These are phyloP conservation scores for Hiodon tergisus DNA, from an alignment of 2,113 vertebrate species.

Conservation along the genomic window DNA sequence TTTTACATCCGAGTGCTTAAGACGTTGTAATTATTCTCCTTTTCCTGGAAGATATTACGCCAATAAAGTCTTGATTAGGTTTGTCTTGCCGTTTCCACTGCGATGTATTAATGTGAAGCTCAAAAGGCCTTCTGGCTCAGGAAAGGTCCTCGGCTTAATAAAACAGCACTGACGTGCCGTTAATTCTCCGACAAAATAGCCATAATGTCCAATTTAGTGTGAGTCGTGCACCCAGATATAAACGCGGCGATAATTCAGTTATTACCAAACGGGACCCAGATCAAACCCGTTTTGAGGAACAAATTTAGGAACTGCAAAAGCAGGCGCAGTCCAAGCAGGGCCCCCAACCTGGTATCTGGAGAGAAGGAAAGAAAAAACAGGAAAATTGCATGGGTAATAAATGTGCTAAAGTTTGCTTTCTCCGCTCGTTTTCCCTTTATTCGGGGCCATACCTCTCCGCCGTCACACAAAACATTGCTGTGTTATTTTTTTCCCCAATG, in stretches of 20 bases:
- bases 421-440: no score
- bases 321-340: no score
- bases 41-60: conserved; percentile 49
- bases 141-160: conserved; percentile 20
- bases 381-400: no score
- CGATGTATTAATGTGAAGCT: conserved; percentile 15
- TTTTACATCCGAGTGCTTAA: conserved; percentile 57
- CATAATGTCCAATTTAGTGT: conserved; percentile 18
- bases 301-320: background rate
- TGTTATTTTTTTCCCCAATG: no score
- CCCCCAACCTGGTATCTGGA: no score
- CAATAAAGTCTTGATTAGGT: conserved; percentile 51
- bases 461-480: no score
- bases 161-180: conserved; percentile 7
- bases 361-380: background rate
- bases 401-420: no score
- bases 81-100: conserved; percentile 38
- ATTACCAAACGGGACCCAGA: background rate
- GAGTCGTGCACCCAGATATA: background rate
- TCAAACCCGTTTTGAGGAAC: background rate
- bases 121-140: conserved; percentile 4
- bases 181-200: conserved; percentile 5
- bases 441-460: no score
- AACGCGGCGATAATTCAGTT: background rate
- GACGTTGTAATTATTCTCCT: conserved; percentile 47